phyloP scores from a whole-genome alignment of 2,113 vertebrate genomes.

The Apus apus region DNA sequence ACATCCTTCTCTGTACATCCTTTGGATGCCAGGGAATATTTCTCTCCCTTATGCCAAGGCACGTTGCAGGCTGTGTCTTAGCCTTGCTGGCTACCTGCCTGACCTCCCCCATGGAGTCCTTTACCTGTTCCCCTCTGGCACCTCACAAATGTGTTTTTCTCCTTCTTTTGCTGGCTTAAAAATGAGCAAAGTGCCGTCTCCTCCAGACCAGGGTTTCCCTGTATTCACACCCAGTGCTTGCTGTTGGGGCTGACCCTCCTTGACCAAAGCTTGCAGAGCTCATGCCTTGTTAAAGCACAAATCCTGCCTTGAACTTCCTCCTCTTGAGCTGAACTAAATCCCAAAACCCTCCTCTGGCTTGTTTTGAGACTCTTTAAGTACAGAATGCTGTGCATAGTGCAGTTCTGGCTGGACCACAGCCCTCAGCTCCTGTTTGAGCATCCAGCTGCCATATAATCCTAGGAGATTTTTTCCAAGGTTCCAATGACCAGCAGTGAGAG shows the following conservation, averaged over 20 bases:
- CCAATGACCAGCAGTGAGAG: neutral
- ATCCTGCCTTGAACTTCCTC: neutral
- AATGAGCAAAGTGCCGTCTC: neutral
- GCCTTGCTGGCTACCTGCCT: neutral
- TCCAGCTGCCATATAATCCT: neutral
- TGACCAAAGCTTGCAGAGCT: neutral
- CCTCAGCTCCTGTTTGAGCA: neutral
- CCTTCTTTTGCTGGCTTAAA: neutral
- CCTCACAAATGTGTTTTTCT: neutral
- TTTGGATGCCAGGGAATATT: neutral
- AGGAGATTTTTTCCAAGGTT: neutral
- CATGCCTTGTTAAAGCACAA: neutral
- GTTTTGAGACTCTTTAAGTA: neutral
- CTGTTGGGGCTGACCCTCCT: neutral
- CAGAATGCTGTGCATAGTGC: neutral
- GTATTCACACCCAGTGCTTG: neutral
- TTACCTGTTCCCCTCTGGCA: neutral
- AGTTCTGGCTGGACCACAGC: neutral
- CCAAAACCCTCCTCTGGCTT: neutral
- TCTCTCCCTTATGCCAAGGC: rapidly evolving
- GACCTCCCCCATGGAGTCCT: neutral
- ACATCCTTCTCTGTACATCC: rapidly evolving
- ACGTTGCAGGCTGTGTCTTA: rapidly evolving
- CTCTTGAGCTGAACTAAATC: neutral
- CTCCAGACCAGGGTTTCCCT: neutral